Base-by-base conservation (phyloP, 2,888 invertebrate species). In the Altica lythri region DNA sequence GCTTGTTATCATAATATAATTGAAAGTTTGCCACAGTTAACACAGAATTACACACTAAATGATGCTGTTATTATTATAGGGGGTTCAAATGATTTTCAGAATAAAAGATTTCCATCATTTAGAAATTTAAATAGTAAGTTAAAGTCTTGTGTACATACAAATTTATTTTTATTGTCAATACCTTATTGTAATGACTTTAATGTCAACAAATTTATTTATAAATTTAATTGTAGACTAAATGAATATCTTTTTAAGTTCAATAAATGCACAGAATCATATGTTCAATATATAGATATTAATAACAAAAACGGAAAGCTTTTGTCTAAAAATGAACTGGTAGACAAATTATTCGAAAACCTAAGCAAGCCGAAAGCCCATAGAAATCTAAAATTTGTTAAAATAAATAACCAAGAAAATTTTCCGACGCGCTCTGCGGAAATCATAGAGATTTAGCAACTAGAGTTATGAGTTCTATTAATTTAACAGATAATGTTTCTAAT, bases 1-100 rank as follows among this genome's bases (percentile, higher is more conserved):
- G 46, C 34, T 19, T 46, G 46, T 14, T 13, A 19, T 12, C 3
- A 34, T 19, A 34, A 22, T 34, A 46, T 46, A 34, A 46, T 46
- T 22, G 46, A 46, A 46, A 35, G 22, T 19, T 46, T 34, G 34
- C 12, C 22, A 2, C 34, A 46, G 12, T 35, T 34, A 14, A 22
- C 19, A 35, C 18, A 46, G 13, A 19, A 46, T 34, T 46, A 10
- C 32, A 46, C 46, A 18, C 34, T 22, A 35, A 18, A 34, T 46
- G 46, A 46, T 34, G 10, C 35, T 34, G 22, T 46, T 46, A 32
- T 27, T 27, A 27, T 27, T 5, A 9, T 27, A 27, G 9, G 27
- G 27, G 27, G 27, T 27, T 27, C 27, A 27, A 27, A 27, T 27
- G 27, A 27, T 27, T 27, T 27, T 27, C 27, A 9, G 27, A 27